Evolutionary conservation across 2,113 vertebrate genomes (phyloP), one percentile per base, ranked within the genome.

Genomic region (Struthio camelus): DNA sequence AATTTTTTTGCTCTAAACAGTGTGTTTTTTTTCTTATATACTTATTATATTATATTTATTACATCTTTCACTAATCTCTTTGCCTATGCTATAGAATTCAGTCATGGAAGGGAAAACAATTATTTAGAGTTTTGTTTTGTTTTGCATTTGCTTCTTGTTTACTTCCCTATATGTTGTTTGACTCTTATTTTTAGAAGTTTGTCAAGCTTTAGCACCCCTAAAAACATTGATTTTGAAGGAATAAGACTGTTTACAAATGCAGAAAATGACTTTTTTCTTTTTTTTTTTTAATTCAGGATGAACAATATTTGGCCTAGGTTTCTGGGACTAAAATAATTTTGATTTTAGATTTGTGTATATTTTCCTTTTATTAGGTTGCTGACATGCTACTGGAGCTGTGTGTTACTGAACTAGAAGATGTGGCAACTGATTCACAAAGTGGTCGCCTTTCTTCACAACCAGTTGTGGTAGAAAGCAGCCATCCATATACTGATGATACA

Each of bases 401-500:
- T 64, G 99, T 99, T 89, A 99, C 99, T 0, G 99, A 99, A 91
- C 71, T 99, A 76, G 99, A 99, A 97, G 99, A 99, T 6, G 99
- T 99, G 11, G 99, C 99, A 88, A 99, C 99, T 2, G 99, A 99
- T 96, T 99, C 99, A 0, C 99, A 99, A 95, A 99, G 99, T 4
- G 99, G 99, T 9, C 99, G 99, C 20, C 98, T 99, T 80, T 99
- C 99, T 66, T 99, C 99, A 0, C 99, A 99, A 87, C 99, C 99
- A 1, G 99, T 99, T 46, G 99, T 99, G 46, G 99, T 99, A 69
- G 99, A 99, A 98, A 99, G 99, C 94, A 99, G 99, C 95, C 99
- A 99, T 76, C 99, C 99, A 1, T 99, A 99, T 85, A 99, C 99
- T 1, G 99, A 99, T 18, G 99, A 99, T 97, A 99, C 99, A 2